Evolutionary conservation across 2,888 invertebrate species (phyloP).

Genomic region (Drosophila buzzatii): DNA sequence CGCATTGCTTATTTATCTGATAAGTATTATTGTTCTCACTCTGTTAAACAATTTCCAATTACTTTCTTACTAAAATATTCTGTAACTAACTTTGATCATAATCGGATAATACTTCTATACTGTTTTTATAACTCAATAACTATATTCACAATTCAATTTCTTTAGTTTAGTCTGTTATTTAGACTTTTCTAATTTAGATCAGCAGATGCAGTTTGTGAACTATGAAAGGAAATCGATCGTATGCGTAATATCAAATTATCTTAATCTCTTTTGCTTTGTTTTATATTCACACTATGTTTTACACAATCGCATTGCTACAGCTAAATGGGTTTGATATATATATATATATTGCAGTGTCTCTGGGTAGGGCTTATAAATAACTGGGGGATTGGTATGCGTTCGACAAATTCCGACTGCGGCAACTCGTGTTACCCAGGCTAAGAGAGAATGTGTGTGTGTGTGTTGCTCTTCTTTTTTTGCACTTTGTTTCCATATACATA

Average conservation of each 20-base stretch:
- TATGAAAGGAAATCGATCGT: not conserved
- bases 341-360: conserved; percentile 23
- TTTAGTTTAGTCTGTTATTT: not conserved
- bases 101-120: not conserved
- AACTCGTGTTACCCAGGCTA: conserved; percentile 15
- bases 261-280: not conserved
- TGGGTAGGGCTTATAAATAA: conserved; percentile 68
- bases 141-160: not conserved
- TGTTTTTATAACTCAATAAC: not conserved
- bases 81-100: not conserved
- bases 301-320: not conserved
- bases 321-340: not conserved
- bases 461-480: conserved; percentile 34
- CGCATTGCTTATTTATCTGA: not conserved
- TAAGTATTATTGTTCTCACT: not conserved
- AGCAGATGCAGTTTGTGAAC: not conserved
- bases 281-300: not conserved
- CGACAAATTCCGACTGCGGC: conserved; percentile 17
- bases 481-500: conserved; percentile 28
- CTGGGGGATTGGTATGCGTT: conserved; percentile 38
- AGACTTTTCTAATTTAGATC: not conserved
- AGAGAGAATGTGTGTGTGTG: conserved; percentile 17
- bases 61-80: not conserved
- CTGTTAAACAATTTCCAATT: not conserved
- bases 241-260: not conserved